phyloP scores from a whole-genome alignment of 2,888 invertebrate species.

The Melanchra persicariae region DNA sequence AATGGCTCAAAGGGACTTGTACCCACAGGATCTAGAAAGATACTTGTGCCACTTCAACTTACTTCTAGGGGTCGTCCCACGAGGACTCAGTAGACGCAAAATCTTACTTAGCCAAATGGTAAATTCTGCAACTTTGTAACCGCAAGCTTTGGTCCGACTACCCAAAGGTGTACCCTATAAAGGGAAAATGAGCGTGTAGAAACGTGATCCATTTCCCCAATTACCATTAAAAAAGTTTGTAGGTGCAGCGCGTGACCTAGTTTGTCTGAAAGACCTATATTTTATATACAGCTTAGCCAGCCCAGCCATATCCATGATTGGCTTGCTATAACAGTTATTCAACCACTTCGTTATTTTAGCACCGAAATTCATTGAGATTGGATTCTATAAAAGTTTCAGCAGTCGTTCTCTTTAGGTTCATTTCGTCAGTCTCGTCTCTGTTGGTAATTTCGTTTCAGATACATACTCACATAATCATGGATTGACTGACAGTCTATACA shows the following conservation, averaged over 20 bases:
- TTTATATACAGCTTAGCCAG: conserved; percentile 30
- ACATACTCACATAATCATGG: neutral
- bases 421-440: neutral
- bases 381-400: conserved; percentile 6
- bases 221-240: conserved; percentile 33
- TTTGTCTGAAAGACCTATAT: conserved; percentile 40
- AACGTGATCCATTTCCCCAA: conserved; percentile 37
- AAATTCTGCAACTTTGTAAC: conserved; percentile 11
- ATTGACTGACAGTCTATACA: neutral
- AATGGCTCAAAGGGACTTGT: neutral
- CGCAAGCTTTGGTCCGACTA: conserved; percentile 7
- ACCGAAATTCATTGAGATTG: conserved; percentile 22
- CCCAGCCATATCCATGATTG: conserved; percentile 31
- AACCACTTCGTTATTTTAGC: conserved; percentile 31
- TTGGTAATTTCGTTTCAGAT: conserved; percentile 7
- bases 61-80: neutral
- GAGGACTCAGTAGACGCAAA: neutral
- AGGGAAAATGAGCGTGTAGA: conserved; percentile 11
- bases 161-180: conserved; percentile 21
- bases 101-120: conserved; percentile 19
- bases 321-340: conserved; percentile 26
- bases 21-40: neutral
- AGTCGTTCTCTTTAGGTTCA: neutral
- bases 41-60: neutral
- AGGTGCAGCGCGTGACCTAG: conserved; percentile 32